Evolutionary conservation across 2,113 vertebrate genomes (phyloP), one percentile per base, ranked within the genome.

Genomic region (Pao palembangensis): DNA sequence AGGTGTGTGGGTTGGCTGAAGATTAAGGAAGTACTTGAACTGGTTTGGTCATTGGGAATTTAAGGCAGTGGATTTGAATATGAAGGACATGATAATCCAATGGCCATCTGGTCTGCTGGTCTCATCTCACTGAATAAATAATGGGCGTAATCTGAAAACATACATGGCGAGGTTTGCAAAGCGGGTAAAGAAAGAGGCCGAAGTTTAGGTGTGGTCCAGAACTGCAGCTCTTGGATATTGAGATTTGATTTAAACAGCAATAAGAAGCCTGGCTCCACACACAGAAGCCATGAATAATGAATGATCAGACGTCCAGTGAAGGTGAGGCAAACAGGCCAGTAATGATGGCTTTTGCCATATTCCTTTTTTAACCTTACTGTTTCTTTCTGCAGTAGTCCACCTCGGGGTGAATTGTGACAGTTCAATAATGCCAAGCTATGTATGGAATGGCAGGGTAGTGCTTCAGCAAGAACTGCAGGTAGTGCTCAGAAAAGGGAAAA

Each of bases 391-490:
- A 78, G 63, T 67, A 70, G 71, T 77, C 77, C 74, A 87, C 91
- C 88, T 85, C 79, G 41, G 87, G 90, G 84, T 78, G 58, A 84
- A 86, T 82, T 71, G 79, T 86, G 89, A 90, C 90, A 91, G 87
- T 88, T 91, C 89, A 91, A 90, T 92, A 90, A 90, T 84, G 79
- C 84, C 65, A 83, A 87, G 87, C 79, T 90, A 90, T 92, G 87
- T 86, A 65, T 87, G 87, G 91, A 92, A 92, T 92, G 89, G 89
- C 76, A 82, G 81, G 75, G 76, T 86, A 87, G 84, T 81, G 76
- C 81, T 72, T 80, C 59, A 78, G 86, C 76, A 76, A 81, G 79
- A 78, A 61, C 69, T 67, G 76, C 71, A 3, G 8, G 62, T 66
- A 52, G 67, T 61, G n/a, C 34, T 38, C 34, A 38, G 8, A 38